Conservation (phyloP, 2,797 vertebrate species). For the Acipenser oxyrinchus region DNA sequence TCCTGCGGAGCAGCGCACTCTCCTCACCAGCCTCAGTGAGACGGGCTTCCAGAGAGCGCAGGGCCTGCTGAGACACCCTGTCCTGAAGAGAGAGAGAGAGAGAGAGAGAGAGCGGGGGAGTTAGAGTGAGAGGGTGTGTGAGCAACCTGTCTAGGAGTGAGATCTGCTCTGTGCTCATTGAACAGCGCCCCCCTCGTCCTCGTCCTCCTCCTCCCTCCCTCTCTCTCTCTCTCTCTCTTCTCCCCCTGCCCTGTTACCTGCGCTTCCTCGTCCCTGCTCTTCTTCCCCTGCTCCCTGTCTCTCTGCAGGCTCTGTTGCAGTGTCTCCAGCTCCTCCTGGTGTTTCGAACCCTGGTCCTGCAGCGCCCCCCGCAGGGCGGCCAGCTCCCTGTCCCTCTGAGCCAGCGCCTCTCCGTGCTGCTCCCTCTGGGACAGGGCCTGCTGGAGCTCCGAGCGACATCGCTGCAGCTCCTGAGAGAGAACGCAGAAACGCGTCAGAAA, state of each 20-base stretch:
- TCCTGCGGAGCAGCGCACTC: constrained; percentile 59
- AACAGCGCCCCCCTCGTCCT: constrained; percentile 1
- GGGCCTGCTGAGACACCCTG: constrained; percentile 44
- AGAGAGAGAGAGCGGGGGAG: neutral
- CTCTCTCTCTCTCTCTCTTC: too few relatives aligned
- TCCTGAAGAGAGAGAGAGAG: neutral
- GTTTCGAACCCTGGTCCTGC: constrained; percentile 59
- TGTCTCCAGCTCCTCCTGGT: constrained; percentile 61
- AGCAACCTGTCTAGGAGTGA: neutral
- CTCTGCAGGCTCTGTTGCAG: constrained; percentile 62
- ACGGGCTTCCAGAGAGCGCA: constrained; percentile 56
- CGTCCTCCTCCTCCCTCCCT: too few relatives aligned
- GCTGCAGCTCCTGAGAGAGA: constrained; percentile 63
- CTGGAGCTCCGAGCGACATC: constrained; percentile 48
- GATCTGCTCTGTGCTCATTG: neutral
- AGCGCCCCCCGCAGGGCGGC: constrained; percentile 53
- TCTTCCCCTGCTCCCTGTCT: constrained; percentile 57
- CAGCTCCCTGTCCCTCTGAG: constrained; percentile 71
- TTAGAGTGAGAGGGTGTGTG: neutral
- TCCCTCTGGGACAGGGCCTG: constrained; percentile 54
- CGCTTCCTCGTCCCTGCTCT: constrained; percentile 67
- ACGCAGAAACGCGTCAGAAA: neutral
- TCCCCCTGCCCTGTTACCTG: constrained; percentile 46
- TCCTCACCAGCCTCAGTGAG: constrained; percentile 59
- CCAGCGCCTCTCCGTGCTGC: constrained; percentile 48